A percentile compares a stretch with the other conserved stretches of the same genome.
Evolutionary conservation across 37 sponge, comb jelly and placozoan species (phyloP).

Genomic region (Halisarca cf. caerulea): DNA sequence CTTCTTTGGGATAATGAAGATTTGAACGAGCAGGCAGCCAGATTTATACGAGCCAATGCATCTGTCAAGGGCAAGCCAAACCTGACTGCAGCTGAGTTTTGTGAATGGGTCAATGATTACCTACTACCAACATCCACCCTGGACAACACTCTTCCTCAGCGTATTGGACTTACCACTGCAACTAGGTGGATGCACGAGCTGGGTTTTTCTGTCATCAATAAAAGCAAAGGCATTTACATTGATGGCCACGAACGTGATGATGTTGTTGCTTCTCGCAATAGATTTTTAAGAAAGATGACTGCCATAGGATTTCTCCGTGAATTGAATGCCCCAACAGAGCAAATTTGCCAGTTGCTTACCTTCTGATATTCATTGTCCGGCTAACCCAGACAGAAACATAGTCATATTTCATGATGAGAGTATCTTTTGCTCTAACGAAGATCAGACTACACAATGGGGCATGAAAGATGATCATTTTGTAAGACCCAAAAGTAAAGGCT

Average conservation of each 20-base stretch:
- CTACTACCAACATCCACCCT: constrained; percentile 20
- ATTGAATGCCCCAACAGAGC: constrained; percentile 28
- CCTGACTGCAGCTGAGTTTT: not conserved
- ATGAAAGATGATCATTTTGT: no score
- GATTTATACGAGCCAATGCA: constrained; percentile 32
- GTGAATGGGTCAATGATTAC: not conserved
- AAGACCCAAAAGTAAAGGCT: constrained; percentile 43
- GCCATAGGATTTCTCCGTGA: constrained; percentile 17
- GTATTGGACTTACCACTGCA: not conserved
- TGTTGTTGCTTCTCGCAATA: constrained; percentile 36
- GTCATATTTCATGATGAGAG: constrained; percentile 23
- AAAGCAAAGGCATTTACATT: constrained; percentile 45
- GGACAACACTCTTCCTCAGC: no score
- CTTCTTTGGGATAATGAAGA: constrained; percentile 20
- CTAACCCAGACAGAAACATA: constrained; percentile 3
- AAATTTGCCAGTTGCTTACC: not conserved
- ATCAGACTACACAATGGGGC: not conserved
- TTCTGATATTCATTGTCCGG: not conserved
- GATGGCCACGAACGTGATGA: constrained; percentile 66
- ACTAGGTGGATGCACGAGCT: constrained; percentile 54
- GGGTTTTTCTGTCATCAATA: constrained; percentile 45
- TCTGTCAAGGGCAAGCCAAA: constrained; percentile 50
- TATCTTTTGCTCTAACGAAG: constrained; percentile 9
- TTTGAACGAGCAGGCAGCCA: constrained; percentile 31
- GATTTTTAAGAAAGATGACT: constrained; percentile 44